A percentile compares a stretch with the other conserved stretches of the same genome.
phyloP scores from a whole-genome alignment of 2,113 vertebrate species.

The Dicrurus megarhynchus region DNA sequence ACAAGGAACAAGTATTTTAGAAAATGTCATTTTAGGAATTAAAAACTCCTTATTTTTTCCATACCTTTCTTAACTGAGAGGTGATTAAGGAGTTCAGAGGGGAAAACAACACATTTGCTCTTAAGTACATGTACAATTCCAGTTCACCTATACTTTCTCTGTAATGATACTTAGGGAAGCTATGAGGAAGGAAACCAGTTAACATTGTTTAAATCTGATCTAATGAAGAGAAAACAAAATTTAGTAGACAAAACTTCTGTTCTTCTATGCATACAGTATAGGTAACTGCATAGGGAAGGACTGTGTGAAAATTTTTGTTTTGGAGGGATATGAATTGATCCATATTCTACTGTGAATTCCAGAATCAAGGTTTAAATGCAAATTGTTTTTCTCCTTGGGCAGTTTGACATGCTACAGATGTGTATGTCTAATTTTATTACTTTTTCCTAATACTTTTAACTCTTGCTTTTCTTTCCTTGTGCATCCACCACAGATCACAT shows the following conservation, averaged over 20 bases:
- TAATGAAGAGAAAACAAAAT: not conserved
- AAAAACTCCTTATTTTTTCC: not conserved
- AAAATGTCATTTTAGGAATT: not conserved
- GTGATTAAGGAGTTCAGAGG: not conserved
- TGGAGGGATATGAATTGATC: not conserved
- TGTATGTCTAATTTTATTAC: not conserved
- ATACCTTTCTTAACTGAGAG: not conserved
- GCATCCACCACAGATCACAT: constrained; percentile 84
- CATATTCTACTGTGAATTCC: not conserved
- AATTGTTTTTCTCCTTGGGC: not conserved
- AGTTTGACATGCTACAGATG: not conserved
- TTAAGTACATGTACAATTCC: not conserved
- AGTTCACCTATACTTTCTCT: not conserved
- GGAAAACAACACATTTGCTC: not conserved
- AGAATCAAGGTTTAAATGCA: not conserved
- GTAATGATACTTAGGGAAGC: not conserved
- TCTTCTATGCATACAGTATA: not conserved
- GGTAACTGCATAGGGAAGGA: not conserved
- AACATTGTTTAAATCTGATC: not conserved
- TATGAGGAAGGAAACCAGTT: not conserved
- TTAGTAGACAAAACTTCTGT: not conserved
- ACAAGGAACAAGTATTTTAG: not conserved
- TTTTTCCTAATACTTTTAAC: constrained; percentile 18
- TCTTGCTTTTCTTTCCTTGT: constrained; percentile 63
- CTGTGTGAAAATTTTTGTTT: not conserved